phyloP scores from a whole-genome alignment of 2,797 vertebrate species.

The Anabacerthia variegaticeps region DNA sequence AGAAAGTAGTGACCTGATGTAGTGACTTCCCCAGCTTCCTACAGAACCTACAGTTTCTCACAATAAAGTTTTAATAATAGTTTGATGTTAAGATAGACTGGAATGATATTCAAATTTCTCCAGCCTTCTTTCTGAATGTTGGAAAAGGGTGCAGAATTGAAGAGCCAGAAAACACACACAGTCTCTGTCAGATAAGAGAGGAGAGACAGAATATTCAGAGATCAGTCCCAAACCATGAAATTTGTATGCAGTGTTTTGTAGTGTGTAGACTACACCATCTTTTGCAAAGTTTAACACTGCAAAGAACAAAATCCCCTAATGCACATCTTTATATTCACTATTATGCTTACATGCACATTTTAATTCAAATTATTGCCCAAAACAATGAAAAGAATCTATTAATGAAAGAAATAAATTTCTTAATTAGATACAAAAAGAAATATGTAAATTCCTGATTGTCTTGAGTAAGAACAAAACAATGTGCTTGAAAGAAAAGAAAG shows the following conservation, averaged over 20 bases:
- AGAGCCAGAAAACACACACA: neutral
- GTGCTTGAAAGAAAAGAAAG: neutral
- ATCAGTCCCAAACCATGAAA: neutral
- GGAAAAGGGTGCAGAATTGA: neutral
- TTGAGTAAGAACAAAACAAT: neutral
- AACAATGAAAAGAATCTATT: neutral
- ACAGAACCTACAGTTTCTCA: neutral
- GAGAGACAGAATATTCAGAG: neutral
- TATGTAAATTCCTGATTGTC: neutral
- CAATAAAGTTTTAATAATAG: neutral
- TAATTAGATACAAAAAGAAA: neutral
- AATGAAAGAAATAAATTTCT: neutral
- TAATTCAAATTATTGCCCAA: neutral
- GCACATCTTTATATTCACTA: neutral
- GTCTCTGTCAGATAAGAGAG: neutral
- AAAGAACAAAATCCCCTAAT: neutral
- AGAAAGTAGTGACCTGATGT: neutral
- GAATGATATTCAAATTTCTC: neutral
- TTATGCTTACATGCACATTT: neutral
- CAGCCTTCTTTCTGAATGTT: neutral
- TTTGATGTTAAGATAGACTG: neutral
- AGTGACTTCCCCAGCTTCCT: neutral
- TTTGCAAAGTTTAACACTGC: neutral
- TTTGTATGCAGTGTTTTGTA: neutral
- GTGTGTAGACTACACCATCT: neutral